phyloP scores from a whole-genome alignment of 2,888 invertebrate genomes.

The Aplocera efformata region DNA sequence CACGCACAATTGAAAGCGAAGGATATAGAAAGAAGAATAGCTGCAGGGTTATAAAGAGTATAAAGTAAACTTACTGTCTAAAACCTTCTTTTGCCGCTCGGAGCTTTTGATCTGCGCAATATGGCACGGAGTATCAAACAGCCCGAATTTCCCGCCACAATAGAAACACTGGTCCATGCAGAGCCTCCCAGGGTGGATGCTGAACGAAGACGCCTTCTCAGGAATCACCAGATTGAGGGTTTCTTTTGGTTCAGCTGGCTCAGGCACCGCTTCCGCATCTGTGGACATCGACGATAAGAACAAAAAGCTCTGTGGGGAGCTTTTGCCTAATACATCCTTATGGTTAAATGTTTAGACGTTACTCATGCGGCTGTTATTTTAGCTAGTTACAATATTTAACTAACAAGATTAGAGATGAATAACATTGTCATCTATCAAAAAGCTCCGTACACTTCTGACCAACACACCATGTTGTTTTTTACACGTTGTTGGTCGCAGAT shows the following conservation, averaged over 20 bases:
- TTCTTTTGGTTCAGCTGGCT: slow-evolving; percentile 67
- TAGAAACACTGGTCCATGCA: slow-evolving; percentile 93
- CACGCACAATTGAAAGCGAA: too few species aligned
- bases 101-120: slow-evolving; percentile 91
- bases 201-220: slow-evolving; percentile 93
- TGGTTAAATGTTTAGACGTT: background rate
- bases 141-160: slow-evolving; percentile 92
- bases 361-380: background rate
- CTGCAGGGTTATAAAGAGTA: too few species aligned
- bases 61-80: slow-evolving; percentile 86
- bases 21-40: too few species aligned
- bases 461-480: too few species aligned
- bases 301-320: slow-evolving; percentile 1
- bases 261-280: slow-evolving; percentile 60
- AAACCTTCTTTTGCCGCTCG: slow-evolving; percentile 89
- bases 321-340: too few species aligned
- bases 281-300: slow-evolving; percentile 17
- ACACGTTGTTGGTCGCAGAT: too few species aligned
- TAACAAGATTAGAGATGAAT: too few species aligned
- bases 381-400: background rate
- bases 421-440: too few species aligned
- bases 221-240: slow-evolving; percentile 88
- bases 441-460: too few species aligned
- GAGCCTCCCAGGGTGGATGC: slow-evolving; percentile 89
- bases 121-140: slow-evolving; percentile 92